These are phyloP conservation scores for Micrasema longulum DNA, from an alignment of 1,140 invertebrate species.

Conservation along the genomic window DNA sequence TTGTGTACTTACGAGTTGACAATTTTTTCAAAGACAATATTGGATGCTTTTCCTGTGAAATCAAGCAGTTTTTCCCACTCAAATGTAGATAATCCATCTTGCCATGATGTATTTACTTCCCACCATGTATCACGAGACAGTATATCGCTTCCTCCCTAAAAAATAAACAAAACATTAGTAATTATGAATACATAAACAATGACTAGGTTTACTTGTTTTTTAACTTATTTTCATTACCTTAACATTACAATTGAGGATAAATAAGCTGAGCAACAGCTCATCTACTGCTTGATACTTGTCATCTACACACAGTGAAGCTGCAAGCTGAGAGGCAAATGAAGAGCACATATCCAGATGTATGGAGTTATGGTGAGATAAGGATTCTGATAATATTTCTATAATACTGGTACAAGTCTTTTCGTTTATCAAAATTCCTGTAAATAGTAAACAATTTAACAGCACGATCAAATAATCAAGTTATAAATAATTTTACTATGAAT, in stretches of 20 bases:
- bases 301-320: constrained; percentile 64
- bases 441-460: not conserved
- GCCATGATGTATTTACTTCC: constrained; percentile 69
- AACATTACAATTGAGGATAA: constrained; percentile 61
- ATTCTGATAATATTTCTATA: constrained; percentile 60
- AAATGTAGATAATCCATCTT: constrained; percentile 62
- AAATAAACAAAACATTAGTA: too few relatives aligned
- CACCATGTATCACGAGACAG: constrained; percentile 66
- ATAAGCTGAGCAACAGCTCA: constrained; percentile 63
- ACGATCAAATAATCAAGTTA: too few relatives aligned
- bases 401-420: constrained; percentile 66
- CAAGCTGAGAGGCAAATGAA: constrained; percentile 66
- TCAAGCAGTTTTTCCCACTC: constrained; percentile 29
- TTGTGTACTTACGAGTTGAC: constrained; percentile 36
- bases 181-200: too few relatives aligned
- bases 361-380: constrained; percentile 56
- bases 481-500: too few relatives aligned
- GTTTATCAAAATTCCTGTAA: constrained; percentile 67
- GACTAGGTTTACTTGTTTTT: too few relatives aligned
- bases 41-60: constrained; percentile 41
- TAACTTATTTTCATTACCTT: constrained; percentile 33
- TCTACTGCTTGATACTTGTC: constrained; percentile 30
- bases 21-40: constrained; percentile 47
- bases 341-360: constrained; percentile 64
- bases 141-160: constrained; percentile 55